phyloP scores from a whole-genome alignment of 2,113 vertebrate genomes.

The Brachirus orientalis region DNA sequence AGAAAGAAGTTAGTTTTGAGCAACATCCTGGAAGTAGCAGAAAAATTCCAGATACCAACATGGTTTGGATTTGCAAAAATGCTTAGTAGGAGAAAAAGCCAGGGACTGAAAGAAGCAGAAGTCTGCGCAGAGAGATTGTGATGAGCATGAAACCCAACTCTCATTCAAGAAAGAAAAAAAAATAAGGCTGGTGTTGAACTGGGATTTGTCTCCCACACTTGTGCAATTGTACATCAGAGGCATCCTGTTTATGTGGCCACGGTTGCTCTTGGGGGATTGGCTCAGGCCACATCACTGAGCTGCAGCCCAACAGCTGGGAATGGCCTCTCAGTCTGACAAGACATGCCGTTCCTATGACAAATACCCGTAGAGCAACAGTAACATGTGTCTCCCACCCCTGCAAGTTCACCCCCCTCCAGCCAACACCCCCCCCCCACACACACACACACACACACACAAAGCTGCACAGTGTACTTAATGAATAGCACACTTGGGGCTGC shows the following conservation, averaged over 20 bases:
- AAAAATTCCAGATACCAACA: too few relatives aligned
- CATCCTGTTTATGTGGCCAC: constrained; percentile 91
- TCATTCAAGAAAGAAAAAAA: constrained; percentile 10
- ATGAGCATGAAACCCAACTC: background rate
- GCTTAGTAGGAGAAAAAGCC: too few relatives aligned
- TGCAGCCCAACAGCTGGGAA: constrained; percentile 91
- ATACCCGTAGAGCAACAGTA: constrained; percentile 85
- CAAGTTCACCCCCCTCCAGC: constrained; percentile 23
- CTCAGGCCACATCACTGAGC: constrained; percentile 84
- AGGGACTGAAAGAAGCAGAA: background rate
- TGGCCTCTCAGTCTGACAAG: constrained; percentile 83
- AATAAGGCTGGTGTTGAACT: constrained; percentile 75
- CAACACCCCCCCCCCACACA: constrained; percentile 14
- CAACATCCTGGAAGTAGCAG: too few relatives aligned
- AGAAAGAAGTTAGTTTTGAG: too few relatives aligned
- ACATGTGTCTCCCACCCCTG: constrained; percentile 85
- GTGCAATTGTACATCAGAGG: constrained; percentile 84
- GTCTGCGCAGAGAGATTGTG: constrained; percentile 3
- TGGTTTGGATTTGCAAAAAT: too few relatives aligned
- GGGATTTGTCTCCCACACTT: constrained; percentile 85
- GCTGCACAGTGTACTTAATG: constrained; percentile 80
- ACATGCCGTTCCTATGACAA: constrained; percentile 97
- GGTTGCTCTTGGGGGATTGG: constrained; percentile 81
- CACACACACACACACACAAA: constrained; percentile 49
- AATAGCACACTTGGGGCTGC: constrained; percentile 83